These are phyloP conservation scores for Mnemiopsis leidyi DNA, from an alignment of 37 sponge, comb jelly and placozoan genomes.

Conservation along the genomic window DNA sequence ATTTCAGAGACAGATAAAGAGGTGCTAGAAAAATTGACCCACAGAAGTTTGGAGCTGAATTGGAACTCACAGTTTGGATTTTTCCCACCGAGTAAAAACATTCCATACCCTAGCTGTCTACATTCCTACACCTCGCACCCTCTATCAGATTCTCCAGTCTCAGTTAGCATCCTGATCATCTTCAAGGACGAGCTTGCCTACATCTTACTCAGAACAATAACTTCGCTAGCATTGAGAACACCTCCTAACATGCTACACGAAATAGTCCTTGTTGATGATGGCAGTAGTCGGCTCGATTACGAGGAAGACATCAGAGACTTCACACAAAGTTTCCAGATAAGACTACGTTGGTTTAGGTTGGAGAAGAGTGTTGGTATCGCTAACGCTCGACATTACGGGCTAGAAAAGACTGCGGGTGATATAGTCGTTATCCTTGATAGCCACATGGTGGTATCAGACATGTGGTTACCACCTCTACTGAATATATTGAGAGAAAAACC, in stretches of 20 bases:
- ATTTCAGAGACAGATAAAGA: neutral
- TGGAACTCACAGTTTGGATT: neutral
- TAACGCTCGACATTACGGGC: neutral
- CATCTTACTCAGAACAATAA: neutral
- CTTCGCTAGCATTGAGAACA: neutral
- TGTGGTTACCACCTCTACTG: conserved; percentile 57
- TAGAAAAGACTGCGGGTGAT: neutral
- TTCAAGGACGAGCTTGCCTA: neutral
- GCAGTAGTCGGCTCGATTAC: neutral
- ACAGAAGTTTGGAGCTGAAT: neutral
- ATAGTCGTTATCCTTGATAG: neutral
- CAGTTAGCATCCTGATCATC: neutral
- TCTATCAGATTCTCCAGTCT: neutral
- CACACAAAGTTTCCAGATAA: neutral
- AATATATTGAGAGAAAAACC: neutral
- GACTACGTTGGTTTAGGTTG: neutral
- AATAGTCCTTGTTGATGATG: conserved; percentile 22
- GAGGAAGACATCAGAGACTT: neutral
- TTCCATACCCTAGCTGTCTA: neutral
- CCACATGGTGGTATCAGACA: neutral
- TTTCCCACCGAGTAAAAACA: neutral
- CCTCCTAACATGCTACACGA: conserved; percentile 9
- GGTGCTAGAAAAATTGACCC: neutral
- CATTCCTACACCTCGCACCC: neutral
- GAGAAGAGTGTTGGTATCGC: neutral